Percentiles rank a stretch among this genome's conserved stretches.
phyloP scores from a whole-genome alignment of 2,797 vertebrate species.

The Neopelma chrysocephalum region DNA sequence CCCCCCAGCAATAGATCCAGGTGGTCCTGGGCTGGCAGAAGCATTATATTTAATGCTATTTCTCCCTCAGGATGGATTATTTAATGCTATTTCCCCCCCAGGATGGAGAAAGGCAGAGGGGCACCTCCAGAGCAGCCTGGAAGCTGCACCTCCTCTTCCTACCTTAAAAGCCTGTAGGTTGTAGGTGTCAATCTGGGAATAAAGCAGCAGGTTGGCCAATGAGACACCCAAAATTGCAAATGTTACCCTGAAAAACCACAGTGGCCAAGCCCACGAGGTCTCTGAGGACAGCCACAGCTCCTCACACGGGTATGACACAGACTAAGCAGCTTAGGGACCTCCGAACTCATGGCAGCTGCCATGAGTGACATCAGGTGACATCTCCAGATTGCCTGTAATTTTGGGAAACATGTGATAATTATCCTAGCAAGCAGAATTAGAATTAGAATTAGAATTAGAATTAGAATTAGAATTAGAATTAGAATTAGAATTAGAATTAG shows the following conservation, averaged over 20 bases:
- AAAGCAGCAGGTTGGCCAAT: neutral
- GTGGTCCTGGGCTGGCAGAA: neutral
- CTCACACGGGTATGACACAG: neutral
- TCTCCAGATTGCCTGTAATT: too few species aligned
- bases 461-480: too few species aligned
- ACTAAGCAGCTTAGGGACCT: neutral
- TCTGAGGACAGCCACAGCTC: neutral
- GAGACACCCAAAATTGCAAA: neutral
- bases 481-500: too few species aligned
- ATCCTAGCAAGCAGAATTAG: neutral
- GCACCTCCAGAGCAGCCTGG: neutral
- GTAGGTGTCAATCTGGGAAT: neutral
- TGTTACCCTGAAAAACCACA: neutral
- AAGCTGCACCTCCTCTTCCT: neutral
- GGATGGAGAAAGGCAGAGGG: neutral
- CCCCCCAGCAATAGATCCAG: neutral
- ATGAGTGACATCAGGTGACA: too few species aligned
- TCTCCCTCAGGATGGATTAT: neutral
- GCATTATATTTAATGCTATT: neutral
- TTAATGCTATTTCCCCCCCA: neutral
- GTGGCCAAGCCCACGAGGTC: neutral
- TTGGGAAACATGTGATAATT: neutral
- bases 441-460: too few species aligned
- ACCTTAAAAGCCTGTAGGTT: neutral
- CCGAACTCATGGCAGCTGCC: accelerated